Evolutionary conservation across 1,140 invertebrate species (phyloP).

Genomic region (Nebria ingens): DNA sequence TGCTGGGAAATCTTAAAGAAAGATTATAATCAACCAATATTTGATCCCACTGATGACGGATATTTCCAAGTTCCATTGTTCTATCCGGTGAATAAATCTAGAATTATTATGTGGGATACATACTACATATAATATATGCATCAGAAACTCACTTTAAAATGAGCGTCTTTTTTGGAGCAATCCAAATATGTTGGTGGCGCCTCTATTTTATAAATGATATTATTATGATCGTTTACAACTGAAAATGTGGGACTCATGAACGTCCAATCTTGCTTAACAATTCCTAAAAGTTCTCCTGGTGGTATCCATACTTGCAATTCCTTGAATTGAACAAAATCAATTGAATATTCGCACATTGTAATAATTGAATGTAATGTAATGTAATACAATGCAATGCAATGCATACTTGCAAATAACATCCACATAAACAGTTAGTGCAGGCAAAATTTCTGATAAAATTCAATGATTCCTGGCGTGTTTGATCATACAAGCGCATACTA

Average conservation of each 20-base stretch:
- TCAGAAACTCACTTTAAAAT: slow-evolving; percentile 41
- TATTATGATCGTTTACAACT: slow-evolving; percentile 37
- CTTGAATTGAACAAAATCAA: slow-evolving; percentile 17
- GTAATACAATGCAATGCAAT: slow-evolving; percentile 14
- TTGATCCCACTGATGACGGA: slow-evolving; percentile 44
- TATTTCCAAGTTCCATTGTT: slow-evolving; percentile 41
- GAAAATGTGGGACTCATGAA: slow-evolving; percentile 38
- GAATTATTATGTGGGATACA: too few species aligned
- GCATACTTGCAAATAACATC: slow-evolving; percentile 25
- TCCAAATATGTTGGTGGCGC: slow-evolving; percentile 36
- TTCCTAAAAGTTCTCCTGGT: slow-evolving; percentile 43
- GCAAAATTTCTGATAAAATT: slow-evolving; percentile 44
- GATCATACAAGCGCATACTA: slow-evolving; percentile 49
- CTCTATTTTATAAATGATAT: slow-evolving; percentile 41
- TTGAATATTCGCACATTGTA: neutral
- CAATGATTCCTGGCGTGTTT: slow-evolving; percentile 50
- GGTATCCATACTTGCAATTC: slow-evolving; percentile 42
- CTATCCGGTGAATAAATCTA: slow-evolving; percentile 39
- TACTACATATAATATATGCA: too few species aligned
- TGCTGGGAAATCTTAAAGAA: slow-evolving; percentile 37
- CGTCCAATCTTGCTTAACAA: slow-evolving; percentile 41
- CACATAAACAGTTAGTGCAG: slow-evolving; percentile 25
- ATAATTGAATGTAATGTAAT: neutral
- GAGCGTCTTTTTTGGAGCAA: slow-evolving; percentile 32
- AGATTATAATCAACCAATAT: slow-evolving; percentile 41